These are phyloP conservation scores for Anas bahamensis DNA, from an alignment of 2,797 vertebrate species.

Conservation along the genomic window DNA sequence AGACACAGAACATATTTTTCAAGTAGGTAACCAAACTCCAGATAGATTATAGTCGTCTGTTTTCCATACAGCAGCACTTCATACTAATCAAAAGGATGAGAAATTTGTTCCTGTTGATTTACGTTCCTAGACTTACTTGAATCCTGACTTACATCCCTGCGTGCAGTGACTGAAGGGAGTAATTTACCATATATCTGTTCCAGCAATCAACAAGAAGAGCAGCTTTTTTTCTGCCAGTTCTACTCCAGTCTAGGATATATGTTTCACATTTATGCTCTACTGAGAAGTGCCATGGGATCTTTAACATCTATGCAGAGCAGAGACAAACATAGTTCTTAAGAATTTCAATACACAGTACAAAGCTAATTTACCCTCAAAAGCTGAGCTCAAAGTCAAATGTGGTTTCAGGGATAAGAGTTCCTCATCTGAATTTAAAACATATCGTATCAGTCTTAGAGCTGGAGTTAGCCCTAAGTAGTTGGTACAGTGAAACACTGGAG, in stretches of 20 bases:
- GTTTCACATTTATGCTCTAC: not conserved
- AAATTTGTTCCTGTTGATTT: not conserved
- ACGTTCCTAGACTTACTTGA: not conserved
- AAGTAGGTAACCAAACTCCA: not conserved
- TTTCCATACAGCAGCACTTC: not conserved
- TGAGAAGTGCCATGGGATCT: constrained; percentile 51
- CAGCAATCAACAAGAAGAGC: not conserved
- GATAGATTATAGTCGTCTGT: not conserved
- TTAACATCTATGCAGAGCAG: constrained; percentile 44
- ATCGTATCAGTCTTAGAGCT: not conserved
- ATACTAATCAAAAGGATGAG: not conserved
- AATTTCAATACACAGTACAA: not conserved
- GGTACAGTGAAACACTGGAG: not conserved
- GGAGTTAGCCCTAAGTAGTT: not conserved
- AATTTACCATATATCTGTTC: not conserved
- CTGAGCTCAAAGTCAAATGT: not conserved
- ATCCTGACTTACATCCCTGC: not conserved
- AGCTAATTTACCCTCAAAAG: not conserved
- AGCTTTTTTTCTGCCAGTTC: not conserved
- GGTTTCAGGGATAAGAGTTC: not conserved
- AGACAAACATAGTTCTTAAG: not conserved
- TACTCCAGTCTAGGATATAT: not conserved
- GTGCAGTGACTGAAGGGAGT: not conserved
- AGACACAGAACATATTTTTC: not conserved
- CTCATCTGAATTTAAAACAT: not conserved